Base-by-base conservation (phyloP, 2,888 invertebrate species). In the Empis stercorea region DNA sequence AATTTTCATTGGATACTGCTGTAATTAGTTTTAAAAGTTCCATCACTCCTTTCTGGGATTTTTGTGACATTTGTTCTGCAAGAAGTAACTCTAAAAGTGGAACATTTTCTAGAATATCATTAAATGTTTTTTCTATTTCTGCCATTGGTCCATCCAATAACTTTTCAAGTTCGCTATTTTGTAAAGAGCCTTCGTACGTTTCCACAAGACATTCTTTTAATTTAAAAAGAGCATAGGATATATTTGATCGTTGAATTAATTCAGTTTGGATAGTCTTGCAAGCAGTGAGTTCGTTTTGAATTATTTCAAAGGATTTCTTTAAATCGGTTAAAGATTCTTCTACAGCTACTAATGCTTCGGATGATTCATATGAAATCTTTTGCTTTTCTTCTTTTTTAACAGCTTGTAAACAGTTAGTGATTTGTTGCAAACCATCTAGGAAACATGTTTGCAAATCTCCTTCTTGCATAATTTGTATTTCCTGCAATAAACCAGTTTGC, bases 51-150 rank as follows among this genome's bases (percentile, higher is more conserved):
- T 56, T 59, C 30, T 60, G 60, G 3, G 61, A 57, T 49, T 72
- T 65, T 5, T 61, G 52, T 47, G 65, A 63, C 54, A 69, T 66
- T 47, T 71, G 71, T 40, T 63, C 55, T n/a, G 74, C 70, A 44
- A 77, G 59, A 36, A 75, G 61, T 16, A 59, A 64, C 60, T 55
- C 75, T 51, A 52, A 66, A 59, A 53, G 64, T 0, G 67, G 66
- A 41, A 66, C 50, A 0, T 61, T 60, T 3, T 62, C 56, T 15
- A 67, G 48, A 38, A 67, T 61, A 43, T 66, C 66, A 39, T 65
- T 65, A 48, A 67, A 65, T 4, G 60, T 64, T 50, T 58, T 62
- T 49, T 68, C 67, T 30, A 66, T 58, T 48, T 60, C 64, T 20
- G 49, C 48, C 20, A 50, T 14, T 3, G 48, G 43, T 13, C 45